phyloP scores from a whole-genome alignment of 2,113 vertebrate species.

The Chamaetylas fuelleborni region DNA sequence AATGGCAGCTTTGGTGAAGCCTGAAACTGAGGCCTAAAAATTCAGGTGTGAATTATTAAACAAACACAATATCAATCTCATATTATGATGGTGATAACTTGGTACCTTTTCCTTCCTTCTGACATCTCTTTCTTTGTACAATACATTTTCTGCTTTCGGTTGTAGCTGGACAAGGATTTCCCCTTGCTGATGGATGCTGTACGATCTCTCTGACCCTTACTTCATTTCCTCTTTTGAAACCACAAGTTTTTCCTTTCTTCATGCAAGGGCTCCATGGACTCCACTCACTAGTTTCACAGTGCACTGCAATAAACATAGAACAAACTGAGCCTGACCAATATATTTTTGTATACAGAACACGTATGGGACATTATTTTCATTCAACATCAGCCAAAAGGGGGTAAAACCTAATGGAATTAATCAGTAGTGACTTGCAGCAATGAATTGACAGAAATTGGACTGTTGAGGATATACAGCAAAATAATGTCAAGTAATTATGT shows the following conservation, averaged over 20 bases:
- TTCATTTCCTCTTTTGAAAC: constrained; percentile 92
- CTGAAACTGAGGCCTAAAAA: neutral
- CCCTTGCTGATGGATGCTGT: constrained; percentile 83
- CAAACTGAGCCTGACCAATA: neutral
- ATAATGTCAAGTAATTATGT: neutral
- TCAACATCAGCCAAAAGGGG: neutral
- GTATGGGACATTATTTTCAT: neutral
- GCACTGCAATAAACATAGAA: constrained; percentile 80
- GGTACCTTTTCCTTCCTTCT: constrained; percentile 83
- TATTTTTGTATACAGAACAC: neutral
- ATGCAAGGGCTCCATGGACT: constrained; percentile 89
- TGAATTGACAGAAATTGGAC: neutral
- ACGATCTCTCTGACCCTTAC: constrained; percentile 85
- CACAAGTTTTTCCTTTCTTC: constrained; percentile 88
- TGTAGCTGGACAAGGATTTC: constrained; percentile 83
- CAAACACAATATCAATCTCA: constrained; percentile 27
- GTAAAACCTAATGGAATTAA: neutral
- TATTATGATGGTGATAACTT: constrained; percentile 4
- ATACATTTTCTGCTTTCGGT: constrained; percentile 88
- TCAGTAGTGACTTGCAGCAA: neutral
- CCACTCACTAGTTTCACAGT: constrained; percentile 92
- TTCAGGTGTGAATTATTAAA: constrained; percentile 16
- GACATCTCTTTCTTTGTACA: constrained; percentile 89
- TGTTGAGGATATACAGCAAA: neutral
- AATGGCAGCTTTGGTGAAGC: neutral